A percentile compares a stretch with the other conserved stretches of the same genome.
Conservation (phyloP, 1,140 invertebrate genomes). For the Drosophila suzukii region DNA sequence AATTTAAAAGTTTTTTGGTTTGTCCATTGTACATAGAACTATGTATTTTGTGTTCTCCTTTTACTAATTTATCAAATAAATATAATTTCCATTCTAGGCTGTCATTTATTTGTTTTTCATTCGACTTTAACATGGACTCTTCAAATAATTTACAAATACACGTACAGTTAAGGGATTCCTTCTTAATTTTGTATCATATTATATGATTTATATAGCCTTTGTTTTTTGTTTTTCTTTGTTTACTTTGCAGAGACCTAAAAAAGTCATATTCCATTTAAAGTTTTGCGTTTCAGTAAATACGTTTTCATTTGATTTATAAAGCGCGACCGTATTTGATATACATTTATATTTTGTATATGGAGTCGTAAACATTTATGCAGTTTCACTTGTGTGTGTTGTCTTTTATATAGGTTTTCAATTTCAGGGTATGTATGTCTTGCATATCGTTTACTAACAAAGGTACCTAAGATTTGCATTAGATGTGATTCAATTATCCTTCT, state of each 20-base stretch:
- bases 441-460: slow-evolving; percentile 73
- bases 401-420: slow-evolving; percentile 22
- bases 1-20: slow-evolving; percentile 72
- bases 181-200: slow-evolving; percentile 37
- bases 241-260: slow-evolving; percentile 35
- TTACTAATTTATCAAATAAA: slow-evolving; percentile 74
- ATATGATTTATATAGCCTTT: slow-evolving; percentile 43
- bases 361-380: slow-evolving; percentile 64
- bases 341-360: slow-evolving; percentile 46
- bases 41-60: slow-evolving; percentile 51
- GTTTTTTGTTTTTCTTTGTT: slow-evolving; percentile 23
- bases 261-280: slow-evolving; percentile 36
- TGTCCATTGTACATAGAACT: slow-evolving; percentile 56
- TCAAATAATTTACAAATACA: slow-evolving; percentile 75
- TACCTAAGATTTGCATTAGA: slow-evolving; percentile 78
- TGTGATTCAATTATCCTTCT: slow-evolving; percentile 38
- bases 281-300: slow-evolving; percentile 61
- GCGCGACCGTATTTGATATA: slow-evolving; percentile 51
- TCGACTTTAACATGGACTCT: slow-evolving; percentile 62
- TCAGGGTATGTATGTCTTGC: slow-evolving; percentile 42
- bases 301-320: slow-evolving; percentile 49
- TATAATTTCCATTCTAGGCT: slow-evolving; percentile 64
- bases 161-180: slow-evolving; percentile 31
- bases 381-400: slow-evolving; percentile 37
- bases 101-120: slow-evolving; percentile 22